These are phyloP conservation scores for Protaetia brevitarsis DNA, from an alignment of 1,140 invertebrate species.

Conservation along the genomic window DNA sequence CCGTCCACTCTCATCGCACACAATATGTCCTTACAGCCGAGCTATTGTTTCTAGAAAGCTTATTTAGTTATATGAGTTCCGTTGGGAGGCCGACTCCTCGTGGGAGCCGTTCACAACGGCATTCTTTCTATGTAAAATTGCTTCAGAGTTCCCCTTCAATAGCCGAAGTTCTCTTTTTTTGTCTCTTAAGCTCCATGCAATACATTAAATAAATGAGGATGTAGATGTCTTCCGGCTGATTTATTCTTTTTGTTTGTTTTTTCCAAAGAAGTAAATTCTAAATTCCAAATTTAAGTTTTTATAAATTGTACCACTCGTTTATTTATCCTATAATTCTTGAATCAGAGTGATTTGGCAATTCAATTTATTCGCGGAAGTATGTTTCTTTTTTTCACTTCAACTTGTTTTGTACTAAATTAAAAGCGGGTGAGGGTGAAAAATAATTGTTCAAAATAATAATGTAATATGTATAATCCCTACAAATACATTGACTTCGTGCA, in stretches of 20 bases:
- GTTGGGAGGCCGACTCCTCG: neutral
- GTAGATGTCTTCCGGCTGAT: neutral
- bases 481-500: too few species aligned
- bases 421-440: too few species aligned
- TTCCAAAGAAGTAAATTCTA: too few species aligned
- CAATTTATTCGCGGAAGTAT: neutral
- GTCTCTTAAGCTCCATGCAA: neutral
- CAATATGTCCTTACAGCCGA: neutral
- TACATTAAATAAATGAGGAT: neutral
- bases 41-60: slow-evolving; percentile 6
- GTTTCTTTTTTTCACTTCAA: too few species aligned
- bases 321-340: too few species aligned
- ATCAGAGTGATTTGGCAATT: neutral
- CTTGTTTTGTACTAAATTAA: too few species aligned
- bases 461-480: too few species aligned
- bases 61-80: slow-evolving; percentile 11
- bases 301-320: too few species aligned
- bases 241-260: neutral
- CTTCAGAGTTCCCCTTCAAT: neutral
- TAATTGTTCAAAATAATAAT: too few species aligned
- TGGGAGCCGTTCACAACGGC: neutral
- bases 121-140: neutral
- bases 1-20: neutral
- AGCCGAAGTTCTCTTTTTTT: neutral
- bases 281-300: too few species aligned